These are phyloP conservation scores for Diogma glabrata DNA, from an alignment of 2,888 invertebrate genomes.

Conservation along the genomic window DNA sequence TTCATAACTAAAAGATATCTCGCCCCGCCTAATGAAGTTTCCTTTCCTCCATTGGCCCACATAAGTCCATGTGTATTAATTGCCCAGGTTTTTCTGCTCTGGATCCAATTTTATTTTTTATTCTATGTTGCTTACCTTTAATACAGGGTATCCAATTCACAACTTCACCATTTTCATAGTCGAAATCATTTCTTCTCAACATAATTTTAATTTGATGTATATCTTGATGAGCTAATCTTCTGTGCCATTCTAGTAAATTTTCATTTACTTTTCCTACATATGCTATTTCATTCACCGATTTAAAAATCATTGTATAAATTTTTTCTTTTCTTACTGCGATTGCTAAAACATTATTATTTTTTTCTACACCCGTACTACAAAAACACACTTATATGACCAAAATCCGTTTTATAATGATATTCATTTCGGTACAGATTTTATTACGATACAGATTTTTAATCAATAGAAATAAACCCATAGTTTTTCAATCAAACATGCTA, in stretches of 20 bases:
- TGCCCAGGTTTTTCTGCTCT: constrained; percentile 1
- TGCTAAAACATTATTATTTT: background rate
- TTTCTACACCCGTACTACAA: too few species aligned
- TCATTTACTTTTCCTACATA: background rate
- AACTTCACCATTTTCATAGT: background rate
- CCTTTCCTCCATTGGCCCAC: background rate
- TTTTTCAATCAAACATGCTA: too few species aligned
- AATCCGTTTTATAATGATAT: too few species aligned
- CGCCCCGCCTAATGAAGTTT: background rate
- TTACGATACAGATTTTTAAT: too few species aligned
- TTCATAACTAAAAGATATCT: constrained; percentile 2
- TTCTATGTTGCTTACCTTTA: background rate
- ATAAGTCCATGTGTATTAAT: background rate
- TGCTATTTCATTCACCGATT: background rate
- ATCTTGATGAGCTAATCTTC: background rate
- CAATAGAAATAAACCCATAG: too few species aligned
- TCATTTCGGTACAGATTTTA: too few species aligned
- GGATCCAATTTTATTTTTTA: background rate
- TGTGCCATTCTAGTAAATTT: constrained; percentile 1
- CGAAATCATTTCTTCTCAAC: background rate
- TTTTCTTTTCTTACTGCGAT: background rate
- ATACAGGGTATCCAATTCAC: background rate
- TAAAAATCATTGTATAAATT: background rate
- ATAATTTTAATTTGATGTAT: background rate
- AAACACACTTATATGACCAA: too few species aligned